Conservation (phyloP, 2,888 invertebrate species). For the Fragum whitleyi region DNA sequence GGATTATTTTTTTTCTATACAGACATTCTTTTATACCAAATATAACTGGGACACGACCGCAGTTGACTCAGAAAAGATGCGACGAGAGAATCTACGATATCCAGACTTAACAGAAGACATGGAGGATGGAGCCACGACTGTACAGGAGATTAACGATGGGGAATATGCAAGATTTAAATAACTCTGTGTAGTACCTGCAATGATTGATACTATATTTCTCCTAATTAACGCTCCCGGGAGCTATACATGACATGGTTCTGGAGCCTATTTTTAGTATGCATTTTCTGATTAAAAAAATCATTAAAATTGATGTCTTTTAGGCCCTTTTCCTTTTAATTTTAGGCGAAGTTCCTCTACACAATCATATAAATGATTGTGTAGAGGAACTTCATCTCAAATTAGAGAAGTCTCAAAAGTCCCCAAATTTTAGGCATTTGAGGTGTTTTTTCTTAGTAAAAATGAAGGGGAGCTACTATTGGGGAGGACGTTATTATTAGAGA, state of each 20-base stretch:
- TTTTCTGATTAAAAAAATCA: too few relatives aligned
- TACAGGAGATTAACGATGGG: constrained; percentile 11
- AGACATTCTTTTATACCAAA: not conserved
- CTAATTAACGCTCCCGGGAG: not conserved
- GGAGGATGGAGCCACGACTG: not conserved
- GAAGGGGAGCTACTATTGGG: not conserved
- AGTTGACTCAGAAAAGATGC: not conserved
- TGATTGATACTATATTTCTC: not conserved
- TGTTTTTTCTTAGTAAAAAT: not conserved
- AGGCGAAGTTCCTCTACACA: too few relatives aligned
- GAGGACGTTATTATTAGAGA: too few relatives aligned
- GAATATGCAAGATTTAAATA: constrained; percentile 10
- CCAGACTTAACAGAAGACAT: not conserved
- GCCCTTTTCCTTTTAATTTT: not conserved
- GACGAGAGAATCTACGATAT: constrained; percentile 4
- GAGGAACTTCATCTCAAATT: too few relatives aligned
- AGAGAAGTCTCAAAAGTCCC: too few relatives aligned
- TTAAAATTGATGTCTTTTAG: too few relatives aligned
- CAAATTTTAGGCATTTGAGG: too few relatives aligned
- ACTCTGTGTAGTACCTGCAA: not conserved
- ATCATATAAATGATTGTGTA: too few relatives aligned
- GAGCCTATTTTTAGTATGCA: too few relatives aligned
- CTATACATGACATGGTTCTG: too few relatives aligned
- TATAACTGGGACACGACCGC: not conserved
- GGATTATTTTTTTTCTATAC: not conserved